These are phyloP conservation scores for Tragulus kanchil DNA, from an alignment of 2,113 vertebrate species.

Conservation along the genomic window DNA sequence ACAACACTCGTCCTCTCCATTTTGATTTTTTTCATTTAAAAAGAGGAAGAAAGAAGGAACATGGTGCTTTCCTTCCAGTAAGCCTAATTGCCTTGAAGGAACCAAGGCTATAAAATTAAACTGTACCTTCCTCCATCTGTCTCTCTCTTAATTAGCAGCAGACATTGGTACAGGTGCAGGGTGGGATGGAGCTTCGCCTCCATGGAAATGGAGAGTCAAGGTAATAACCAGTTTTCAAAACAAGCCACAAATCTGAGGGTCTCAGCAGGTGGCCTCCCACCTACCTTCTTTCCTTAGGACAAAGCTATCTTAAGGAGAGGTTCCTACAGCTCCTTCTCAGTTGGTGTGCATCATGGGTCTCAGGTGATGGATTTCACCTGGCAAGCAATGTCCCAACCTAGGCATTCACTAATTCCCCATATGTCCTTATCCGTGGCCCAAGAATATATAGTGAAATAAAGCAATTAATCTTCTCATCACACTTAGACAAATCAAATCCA, in stretches of 20 bases:
- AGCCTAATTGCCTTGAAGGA: slow-evolving; percentile 82
- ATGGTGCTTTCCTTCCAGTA: slow-evolving; percentile 69
- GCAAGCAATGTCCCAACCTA: background rate
- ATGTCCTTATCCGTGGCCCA: background rate
- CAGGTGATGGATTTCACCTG: background rate
- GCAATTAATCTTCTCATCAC: background rate
- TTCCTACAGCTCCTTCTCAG: background rate
- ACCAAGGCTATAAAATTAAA: slow-evolving; percentile 74
- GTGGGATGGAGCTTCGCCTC: slow-evolving; percentile 53
- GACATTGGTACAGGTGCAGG: slow-evolving; percentile 78
- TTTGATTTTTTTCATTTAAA: slow-evolving; percentile 79
- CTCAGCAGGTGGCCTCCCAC: slow-evolving; percentile 52
- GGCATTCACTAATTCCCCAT: background rate
- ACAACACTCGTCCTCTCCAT: slow-evolving; percentile 38
- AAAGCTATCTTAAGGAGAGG: slow-evolving; percentile 30
- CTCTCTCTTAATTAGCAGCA: slow-evolving; percentile 73
- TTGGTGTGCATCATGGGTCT: background rate
- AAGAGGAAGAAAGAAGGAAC: slow-evolving; percentile 66
- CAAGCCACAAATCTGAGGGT: slow-evolving; percentile 60
- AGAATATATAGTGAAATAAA: background rate
- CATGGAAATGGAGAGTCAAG: slow-evolving; percentile 41
- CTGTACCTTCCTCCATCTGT: slow-evolving; percentile 75
- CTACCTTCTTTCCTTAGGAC: slow-evolving; percentile 49
- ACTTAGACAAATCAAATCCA: background rate
- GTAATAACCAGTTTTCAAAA: slow-evolving; percentile 74